Conservation (phyloP, 1,140 invertebrate species). For the Apis florea region DNA sequence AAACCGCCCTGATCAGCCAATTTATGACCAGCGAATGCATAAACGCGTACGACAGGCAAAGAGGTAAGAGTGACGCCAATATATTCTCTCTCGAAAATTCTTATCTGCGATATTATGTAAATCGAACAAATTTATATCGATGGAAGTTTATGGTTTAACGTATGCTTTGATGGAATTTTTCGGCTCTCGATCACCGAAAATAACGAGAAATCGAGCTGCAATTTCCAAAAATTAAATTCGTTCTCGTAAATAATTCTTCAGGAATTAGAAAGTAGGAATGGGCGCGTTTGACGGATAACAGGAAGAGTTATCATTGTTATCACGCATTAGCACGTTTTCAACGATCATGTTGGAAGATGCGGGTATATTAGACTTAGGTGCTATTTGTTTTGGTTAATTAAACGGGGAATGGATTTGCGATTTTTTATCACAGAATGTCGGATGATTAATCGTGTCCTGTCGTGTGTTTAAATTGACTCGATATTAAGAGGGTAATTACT, state of each 20-base stretch:
- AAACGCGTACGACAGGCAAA: slow-evolving; percentile 92
- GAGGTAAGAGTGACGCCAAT: slow-evolving; percentile 81
- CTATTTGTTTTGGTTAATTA: neutral
- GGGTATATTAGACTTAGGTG: neutral
- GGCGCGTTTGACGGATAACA: too few relatives aligned
- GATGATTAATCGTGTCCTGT: neutral
- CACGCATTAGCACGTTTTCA: neutral
- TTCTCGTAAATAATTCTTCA: neutral
- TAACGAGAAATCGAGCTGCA: too few relatives aligned
- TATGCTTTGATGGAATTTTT: too few relatives aligned
- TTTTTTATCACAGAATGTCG: neutral
- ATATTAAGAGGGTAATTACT: too few relatives aligned
- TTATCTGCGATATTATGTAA: too few relatives aligned
- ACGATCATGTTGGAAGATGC: neutral
- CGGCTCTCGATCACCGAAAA: too few relatives aligned
- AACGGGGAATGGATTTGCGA: neutral
- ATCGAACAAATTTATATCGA: too few relatives aligned
- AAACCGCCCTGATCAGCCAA: slow-evolving; percentile 93
- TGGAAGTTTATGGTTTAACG: too few relatives aligned
- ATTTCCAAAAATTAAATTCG: neutral
- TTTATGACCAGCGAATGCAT: slow-evolving; percentile 97
- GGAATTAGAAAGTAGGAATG: neutral
- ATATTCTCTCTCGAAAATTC: neutral
- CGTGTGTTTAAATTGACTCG: neutral
- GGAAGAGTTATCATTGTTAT: neutral